A percentile compares a stretch with the other conserved stretches of the same genome.
Conservation (phyloP, 2,113 vertebrate species). For the Hylia prasina region DNA sequence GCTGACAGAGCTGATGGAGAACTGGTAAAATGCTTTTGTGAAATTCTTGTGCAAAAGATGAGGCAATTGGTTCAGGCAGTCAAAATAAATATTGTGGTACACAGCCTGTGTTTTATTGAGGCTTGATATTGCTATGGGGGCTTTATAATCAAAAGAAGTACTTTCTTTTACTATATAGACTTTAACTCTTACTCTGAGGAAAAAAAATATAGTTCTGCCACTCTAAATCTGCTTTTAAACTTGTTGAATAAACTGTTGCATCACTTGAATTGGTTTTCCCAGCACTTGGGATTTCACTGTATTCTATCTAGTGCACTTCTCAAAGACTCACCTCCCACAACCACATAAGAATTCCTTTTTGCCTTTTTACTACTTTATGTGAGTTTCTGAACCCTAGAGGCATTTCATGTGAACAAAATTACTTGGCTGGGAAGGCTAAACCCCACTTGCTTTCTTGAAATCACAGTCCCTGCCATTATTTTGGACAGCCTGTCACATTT, state of each 20-base stretch:
- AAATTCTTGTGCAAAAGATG: not conserved
- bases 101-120: not conserved
- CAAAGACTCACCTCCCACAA: not conserved
- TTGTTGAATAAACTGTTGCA: not conserved
- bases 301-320: not conserved
- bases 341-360: accelerated
- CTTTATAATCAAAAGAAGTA: not conserved
- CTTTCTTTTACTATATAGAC: not conserved
- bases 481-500: not conserved
- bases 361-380: not conserved
- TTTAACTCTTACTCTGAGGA: not conserved
- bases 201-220: not conserved
- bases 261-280: not conserved
- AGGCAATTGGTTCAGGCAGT: not conserved
- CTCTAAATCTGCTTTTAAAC: not conserved
- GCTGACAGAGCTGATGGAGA: not conserved
- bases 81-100: not conserved
- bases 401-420: not conserved
- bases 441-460: not conserved
- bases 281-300: not conserved
- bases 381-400: not conserved
- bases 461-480: not conserved
- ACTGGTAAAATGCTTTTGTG: not conserved
- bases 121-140: not conserved
- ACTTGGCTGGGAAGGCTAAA: not conserved